A percentile compares a stretch with the other conserved stretches of the same genome.
These are phyloP conservation scores for Manis crassicaudata DNA, from an alignment of 2,797 vertebrate species.

Conservation along the genomic window DNA sequence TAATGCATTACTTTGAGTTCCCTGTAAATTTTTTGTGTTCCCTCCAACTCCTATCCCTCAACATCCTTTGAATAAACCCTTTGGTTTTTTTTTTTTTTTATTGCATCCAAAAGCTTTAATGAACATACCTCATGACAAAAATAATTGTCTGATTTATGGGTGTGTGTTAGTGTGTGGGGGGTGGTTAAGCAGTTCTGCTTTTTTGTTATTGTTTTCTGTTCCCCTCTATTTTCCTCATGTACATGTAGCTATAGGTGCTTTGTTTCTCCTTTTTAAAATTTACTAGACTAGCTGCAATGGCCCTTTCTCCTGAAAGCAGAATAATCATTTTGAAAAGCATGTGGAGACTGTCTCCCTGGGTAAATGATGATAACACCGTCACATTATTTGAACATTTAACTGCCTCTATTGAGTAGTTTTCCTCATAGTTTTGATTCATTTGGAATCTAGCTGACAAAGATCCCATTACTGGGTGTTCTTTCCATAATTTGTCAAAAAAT, in stretches of 20 bases:
- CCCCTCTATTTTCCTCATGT: background rate
- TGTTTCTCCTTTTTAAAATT: conserved; percentile 53
- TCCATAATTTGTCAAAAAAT: conserved; percentile 87
- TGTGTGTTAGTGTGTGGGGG: too few relatives aligned
- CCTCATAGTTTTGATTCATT: conserved; percentile 88
- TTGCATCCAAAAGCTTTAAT: background rate
- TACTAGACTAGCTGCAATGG: conserved; percentile 46
- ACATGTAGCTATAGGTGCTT: background rate
- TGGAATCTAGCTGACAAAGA: conserved; percentile 85
- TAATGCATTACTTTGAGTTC: background rate
- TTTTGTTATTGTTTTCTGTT: background rate
- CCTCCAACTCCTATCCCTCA: background rate
- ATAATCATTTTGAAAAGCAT: conserved; percentile 78
- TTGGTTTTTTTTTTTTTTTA: background rate
- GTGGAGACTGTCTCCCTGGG: conserved; percentile 79
- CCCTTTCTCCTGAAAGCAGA: conserved; percentile 71
- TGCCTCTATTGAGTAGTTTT: conserved; percentile 85
- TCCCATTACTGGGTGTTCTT: conserved; percentile 83
- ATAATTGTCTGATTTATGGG: background rate
- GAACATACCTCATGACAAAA: background rate
- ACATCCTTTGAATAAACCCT: background rate
- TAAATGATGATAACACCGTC: conserved; percentile 84
- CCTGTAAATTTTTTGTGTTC: background rate
- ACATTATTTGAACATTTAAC: conserved; percentile 88
- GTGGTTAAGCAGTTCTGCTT: background rate